Percentiles rank a stretch among this genome's conserved stretches.
Conservation (phyloP, 1,140 invertebrate genomes). For the Temnothorax nylanderi region DNA sequence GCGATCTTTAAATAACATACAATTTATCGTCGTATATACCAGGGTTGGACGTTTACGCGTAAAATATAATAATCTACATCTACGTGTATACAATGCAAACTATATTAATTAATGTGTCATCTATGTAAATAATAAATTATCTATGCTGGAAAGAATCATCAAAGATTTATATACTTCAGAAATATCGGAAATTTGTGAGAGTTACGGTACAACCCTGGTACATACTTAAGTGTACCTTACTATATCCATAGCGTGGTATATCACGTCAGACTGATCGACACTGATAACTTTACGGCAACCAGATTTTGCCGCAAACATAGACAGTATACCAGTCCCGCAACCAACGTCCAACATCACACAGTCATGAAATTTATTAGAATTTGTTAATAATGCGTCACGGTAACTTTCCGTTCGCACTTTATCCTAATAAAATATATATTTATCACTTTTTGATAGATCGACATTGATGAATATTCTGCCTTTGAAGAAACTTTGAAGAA, state of each 20-base stretch:
- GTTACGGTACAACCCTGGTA: too few relatives aligned
- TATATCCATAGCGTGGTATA: slow-evolving; percentile 94
- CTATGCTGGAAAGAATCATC: too few relatives aligned
- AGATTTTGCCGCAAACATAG: slow-evolving; percentile 97
- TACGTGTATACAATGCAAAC: too few relatives aligned
- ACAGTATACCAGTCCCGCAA: slow-evolving; percentile 98
- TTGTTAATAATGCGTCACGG: slow-evolving; percentile 96
- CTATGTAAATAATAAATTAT: too few relatives aligned
- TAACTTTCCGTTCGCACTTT: slow-evolving; percentile 97
- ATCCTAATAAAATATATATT: slow-evolving; percentile 88
- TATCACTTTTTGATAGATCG: background rate
- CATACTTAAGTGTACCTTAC: slow-evolving; percentile 88
- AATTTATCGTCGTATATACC: background rate
- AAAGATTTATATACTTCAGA: too few relatives aligned
- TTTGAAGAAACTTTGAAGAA: slow-evolving; percentile 15
- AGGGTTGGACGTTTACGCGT: too few relatives aligned
- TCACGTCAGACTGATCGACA: slow-evolving; percentile 96
- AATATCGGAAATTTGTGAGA: too few relatives aligned
- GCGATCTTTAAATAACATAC: slow-evolving; percentile 11
- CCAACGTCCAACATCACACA: slow-evolving; percentile 98
- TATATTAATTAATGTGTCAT: too few relatives aligned
- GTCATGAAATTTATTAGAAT: slow-evolving; percentile 89
- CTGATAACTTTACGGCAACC: slow-evolving; percentile 97
- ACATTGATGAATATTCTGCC: slow-evolving; percentile 23
- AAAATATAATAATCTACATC: too few relatives aligned